Evolutionary conservation across 2,113 vertebrate species (phyloP), one percentile per base, ranked within the genome.

Genomic region (Tachycineta bicolor): DNA sequence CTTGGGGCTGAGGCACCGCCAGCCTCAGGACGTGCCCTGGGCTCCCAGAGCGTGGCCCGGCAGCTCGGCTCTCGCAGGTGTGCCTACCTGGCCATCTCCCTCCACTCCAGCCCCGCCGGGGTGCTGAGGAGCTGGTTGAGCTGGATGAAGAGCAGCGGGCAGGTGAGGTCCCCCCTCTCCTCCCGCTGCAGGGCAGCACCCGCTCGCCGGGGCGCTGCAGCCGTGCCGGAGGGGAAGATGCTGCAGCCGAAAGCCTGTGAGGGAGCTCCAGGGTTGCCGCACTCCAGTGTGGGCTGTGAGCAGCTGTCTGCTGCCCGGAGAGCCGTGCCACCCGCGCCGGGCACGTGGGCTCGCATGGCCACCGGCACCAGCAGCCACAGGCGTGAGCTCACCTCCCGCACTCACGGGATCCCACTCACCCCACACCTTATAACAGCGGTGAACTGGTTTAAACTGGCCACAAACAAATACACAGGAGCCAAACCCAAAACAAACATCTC

Each of bases 61-160:
- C 62, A 44, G 83, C 46, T 8, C 52, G 53, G 28, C n/a, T 83
- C 53, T 91, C 14, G 10, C 67, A 28, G 62, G 5, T 1, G 1
- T n/a, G 39, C 97, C 60, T 96, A 98, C 98, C 98, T 98, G 97
- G 97, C 97, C 2, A 62, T 98, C 92, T 98, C 97, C 87, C 93
- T 98, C 98, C 98, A 98, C 63, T 97, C 74, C 55, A 87, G 71
- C 9, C 95, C 97, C 1, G 89, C 83, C 0, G 97, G 89, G 52
- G 79, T 95, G 67, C 93, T 95, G 75, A 98, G 63, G 49, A 98
- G 97, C 41, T 98, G 98, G 52, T 98, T 98, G 68, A 98, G 96
- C 89, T 98, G 98, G 88, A 98, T 91, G 93, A 98, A 98, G 79
- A 98, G 97, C 47, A 70, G 76, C 0, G 96, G 96, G 44, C 46